phyloP scores from a whole-genome alignment of 2,888 invertebrate genomes.

The Cancer borealis region DNA sequence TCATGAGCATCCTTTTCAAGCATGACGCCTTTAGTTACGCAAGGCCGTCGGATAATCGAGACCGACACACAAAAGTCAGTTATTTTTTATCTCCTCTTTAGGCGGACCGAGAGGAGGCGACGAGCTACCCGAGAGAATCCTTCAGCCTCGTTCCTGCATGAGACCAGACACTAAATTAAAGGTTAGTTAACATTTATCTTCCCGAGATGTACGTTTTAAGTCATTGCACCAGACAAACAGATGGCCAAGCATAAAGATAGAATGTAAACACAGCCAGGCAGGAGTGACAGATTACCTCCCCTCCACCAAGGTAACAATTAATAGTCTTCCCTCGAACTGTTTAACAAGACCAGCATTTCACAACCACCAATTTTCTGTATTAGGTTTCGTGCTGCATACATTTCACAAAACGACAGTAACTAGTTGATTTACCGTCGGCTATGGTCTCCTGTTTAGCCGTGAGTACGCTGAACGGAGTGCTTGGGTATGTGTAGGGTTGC shows the following conservation, averaged over 20 bases:
- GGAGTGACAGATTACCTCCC: constrained; percentile 40
- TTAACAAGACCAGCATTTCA: constrained; percentile 53
- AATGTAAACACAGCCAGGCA: constrained; percentile 42
- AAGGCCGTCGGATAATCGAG: background rate
- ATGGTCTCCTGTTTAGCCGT: constrained; percentile 28
- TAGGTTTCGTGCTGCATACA: constrained; percentile 56
- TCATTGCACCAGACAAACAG: constrained; percentile 48
- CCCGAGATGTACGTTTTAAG: constrained; percentile 45
- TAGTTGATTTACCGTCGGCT: constrained; percentile 51
- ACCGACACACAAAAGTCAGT: constrained; percentile 23
- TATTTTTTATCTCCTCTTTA: constrained; percentile 27
- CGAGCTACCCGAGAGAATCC: background rate
- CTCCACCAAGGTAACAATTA: constrained; percentile 52
- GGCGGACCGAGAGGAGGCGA: background rate
- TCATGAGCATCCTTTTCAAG: background rate
- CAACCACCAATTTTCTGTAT: constrained; percentile 61
- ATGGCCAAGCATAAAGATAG: constrained; percentile 58
- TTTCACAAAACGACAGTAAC: constrained; percentile 48
- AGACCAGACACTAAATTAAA: constrained; percentile 55
- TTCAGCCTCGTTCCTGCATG: constrained; percentile 20
- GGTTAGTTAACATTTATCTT: constrained; percentile 59
- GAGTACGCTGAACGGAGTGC: background rate
- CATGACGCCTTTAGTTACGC: constrained; percentile 2
- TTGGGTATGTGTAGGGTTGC: constrained; percentile 39
- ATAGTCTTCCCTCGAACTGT: constrained; percentile 52